A percentile compares a stretch with the other conserved stretches of the same genome.
Evolutionary conservation across 1,140 invertebrate species (phyloP).

Genomic region (Lithobius niger): DNA sequence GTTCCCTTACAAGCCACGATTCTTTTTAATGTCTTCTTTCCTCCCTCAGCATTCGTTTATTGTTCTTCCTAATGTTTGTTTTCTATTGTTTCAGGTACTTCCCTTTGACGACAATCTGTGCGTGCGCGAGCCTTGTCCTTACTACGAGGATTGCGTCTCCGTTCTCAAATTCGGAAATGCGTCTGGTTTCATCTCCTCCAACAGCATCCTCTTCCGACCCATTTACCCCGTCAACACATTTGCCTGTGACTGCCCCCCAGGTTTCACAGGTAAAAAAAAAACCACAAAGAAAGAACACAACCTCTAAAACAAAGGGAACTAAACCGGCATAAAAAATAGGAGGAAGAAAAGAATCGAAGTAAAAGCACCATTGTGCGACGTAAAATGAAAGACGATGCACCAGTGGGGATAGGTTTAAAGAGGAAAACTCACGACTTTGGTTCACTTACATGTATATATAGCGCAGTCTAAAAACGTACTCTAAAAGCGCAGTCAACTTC

Average conservation of each 20-base stretch:
- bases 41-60: no score
- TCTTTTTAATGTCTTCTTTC: no score
- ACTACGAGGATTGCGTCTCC: conserved; percentile 86
- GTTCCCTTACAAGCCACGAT: no score
- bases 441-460: no score
- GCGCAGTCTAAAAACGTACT: no score
- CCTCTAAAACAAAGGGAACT: conserved; percentile 11
- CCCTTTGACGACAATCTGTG: conserved; percentile 97
- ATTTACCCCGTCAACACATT: conserved; percentile 93
- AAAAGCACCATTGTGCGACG: no score
- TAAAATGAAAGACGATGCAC: no score
- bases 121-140: conserved; percentile 86
- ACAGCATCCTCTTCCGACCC: conserved; percentile 81
- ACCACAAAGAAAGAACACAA: not conserved
- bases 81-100: conserved; percentile 46
- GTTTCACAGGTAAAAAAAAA: conserved; percentile 38
- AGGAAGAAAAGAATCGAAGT: no score
- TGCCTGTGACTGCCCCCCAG: conserved; percentile 65
- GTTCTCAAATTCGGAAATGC: conserved; percentile 88
- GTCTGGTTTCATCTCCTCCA: conserved; percentile 71
- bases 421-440: no score
- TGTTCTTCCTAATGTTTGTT: no score
- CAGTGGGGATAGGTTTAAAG: no score
- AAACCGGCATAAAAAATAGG: conserved; percentile 12
- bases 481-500: no score